Base-by-base conservation (phyloP, 2,797 vertebrate species). In the Pangasius djambal region DNA sequence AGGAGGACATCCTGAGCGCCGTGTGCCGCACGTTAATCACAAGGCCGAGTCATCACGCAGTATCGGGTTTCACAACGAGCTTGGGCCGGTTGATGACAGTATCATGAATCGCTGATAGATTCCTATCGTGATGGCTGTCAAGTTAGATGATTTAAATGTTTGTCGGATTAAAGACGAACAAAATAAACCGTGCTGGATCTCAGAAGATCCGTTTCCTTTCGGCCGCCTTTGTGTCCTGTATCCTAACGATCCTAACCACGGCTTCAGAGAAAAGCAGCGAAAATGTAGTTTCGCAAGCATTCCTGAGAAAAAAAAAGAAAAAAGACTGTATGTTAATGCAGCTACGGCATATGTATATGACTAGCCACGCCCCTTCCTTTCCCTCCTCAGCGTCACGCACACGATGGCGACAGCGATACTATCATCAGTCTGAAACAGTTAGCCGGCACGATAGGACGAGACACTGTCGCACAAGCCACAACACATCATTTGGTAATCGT, bases 1-100 rank as follows among this genome's bases (percentile, higher is more conserved):
- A 89, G 86, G 59, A 91, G 82, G 86, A 87, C 89, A 88, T 93
- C 90, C 92, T 89, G 87, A 69, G 70, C 57, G 79, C 77, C 28
- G 40, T 31, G 85, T 79, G 84, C 48, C 28, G 82, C 22, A 44
- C 86, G 61, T 91, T 90, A 92, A 88, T 91, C 93, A 92, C 77
- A 69, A 48, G 85, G 83, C 69, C 67, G 59, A 85, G 65, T 87
- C 88, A 67, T 87, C 78, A 69, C 16, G 72, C 59, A 82, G 72
- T 86, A 50, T 78, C 22, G 59, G 37, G 34, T 87, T 87, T 87
- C 86, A 34, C 59, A 77, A 87, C 4, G 3, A 25, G 63, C 63
- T 25, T 2, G 2, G 5, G 8, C 3, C 2, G 44, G 7, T 22
- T 34, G 83, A 84, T 50, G 83, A 84, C n/a, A 4, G n/a, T 5